A percentile compares a stretch with the other conserved stretches of the same genome.
Conservation (phyloP, 1,140 invertebrate species). For the Lethrus apterus region DNA sequence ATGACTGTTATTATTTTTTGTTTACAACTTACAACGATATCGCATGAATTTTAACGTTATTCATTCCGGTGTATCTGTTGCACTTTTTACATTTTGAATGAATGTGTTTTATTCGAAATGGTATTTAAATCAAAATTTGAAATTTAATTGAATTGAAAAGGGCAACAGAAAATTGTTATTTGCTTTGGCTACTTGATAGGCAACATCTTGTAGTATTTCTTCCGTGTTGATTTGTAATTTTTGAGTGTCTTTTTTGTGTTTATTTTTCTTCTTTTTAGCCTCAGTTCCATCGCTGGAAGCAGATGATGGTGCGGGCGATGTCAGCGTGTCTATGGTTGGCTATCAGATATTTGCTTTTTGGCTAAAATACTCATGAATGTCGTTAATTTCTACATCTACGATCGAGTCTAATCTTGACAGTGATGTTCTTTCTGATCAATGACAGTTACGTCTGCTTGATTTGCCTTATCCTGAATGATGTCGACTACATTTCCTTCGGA, state of each 20-base stretch:
- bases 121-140: no score
- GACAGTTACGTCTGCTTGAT: neutral
- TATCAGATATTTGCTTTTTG: neutral
- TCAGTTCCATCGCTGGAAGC: slow-evolving; percentile 1
- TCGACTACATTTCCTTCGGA: neutral
- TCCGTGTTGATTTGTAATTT: no score
- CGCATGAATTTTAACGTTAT: no score
- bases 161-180: no score
- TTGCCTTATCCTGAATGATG: neutral
- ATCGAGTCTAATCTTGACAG: slow-evolving; percentile 26
- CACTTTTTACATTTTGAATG: no score
- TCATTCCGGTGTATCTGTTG: no score
- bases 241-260: slow-evolving; percentile 1
- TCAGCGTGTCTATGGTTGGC: neutral
- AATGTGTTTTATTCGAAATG: no score
- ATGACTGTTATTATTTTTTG: no score
- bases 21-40: no score
- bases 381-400: slow-evolving; percentile 34
- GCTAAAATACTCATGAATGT: slow-evolving; percentile 29
- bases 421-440: neutral
- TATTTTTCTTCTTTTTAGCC: neutral
- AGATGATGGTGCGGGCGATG: neutral
- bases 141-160: no score
- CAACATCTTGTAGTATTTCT: no score
- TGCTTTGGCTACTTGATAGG: no score